Evolutionary conservation across 2,113 vertebrate genomes (phyloP).

Genomic region (Tichodroma muraria): DNA sequence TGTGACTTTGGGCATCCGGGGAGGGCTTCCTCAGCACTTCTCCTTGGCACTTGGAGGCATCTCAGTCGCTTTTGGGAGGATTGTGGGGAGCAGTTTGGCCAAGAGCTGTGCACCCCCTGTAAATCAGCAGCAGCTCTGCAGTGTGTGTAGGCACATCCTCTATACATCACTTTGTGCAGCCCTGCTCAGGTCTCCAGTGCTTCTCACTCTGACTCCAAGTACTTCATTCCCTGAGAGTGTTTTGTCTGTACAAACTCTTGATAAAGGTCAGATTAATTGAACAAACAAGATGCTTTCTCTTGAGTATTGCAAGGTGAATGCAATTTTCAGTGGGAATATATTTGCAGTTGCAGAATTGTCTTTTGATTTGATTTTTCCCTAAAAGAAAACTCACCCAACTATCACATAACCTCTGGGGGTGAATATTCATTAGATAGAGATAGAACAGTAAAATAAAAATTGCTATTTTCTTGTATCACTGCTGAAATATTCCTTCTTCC

Average conservation of each 20-base stretch:
- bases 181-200: background rate
- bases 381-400: slow-evolving; percentile 13
- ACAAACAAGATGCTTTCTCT: slow-evolving; percentile 8
- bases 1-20: background rate
- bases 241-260: slow-evolving; percentile 10
- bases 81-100: background rate
- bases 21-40: background rate
- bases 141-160: background rate
- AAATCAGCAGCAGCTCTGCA: background rate
- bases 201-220: background rate
- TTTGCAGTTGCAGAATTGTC: background rate
- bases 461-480: background rate
- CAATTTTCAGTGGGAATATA: background rate
- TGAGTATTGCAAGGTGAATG: background rate
- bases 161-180: background rate
- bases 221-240: background rate
- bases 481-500: background rate
- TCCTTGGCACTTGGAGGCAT: background rate
- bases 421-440: slow-evolving; percentile 11
- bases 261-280: slow-evolving; percentile 54
- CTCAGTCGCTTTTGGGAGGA: background rate
- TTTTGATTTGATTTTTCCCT: slow-evolving; percentile 1
- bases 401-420: background rate
- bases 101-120: background rate
- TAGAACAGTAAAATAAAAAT: slow-evolving; percentile 9